A percentile compares a stretch with the other conserved stretches of the same genome.
These are phyloP conservation scores for Nothoprocta perdicaria DNA, from an alignment of 2,113 vertebrate species.

Conservation along the genomic window DNA sequence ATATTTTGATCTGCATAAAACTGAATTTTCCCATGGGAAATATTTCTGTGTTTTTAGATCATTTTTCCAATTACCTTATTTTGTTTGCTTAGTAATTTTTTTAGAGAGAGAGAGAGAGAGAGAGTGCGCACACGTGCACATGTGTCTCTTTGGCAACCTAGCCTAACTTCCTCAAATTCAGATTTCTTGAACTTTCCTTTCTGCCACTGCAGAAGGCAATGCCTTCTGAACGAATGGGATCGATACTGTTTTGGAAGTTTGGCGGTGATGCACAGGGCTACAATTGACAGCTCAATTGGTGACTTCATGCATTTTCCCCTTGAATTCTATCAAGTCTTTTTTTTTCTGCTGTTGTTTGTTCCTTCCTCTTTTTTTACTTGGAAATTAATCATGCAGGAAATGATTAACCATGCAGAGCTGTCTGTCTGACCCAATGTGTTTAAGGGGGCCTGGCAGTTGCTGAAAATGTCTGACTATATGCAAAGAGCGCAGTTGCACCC, in stretches of 20 bases:
- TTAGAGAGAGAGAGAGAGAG: neutral
- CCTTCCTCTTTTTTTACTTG: constrained; percentile 63
- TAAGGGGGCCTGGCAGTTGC: neutral
- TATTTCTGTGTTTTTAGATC: neutral
- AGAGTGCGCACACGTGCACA: no score
- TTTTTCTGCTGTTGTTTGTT: constrained; percentile 53
- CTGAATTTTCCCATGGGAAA: neutral
- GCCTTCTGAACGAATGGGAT: neutral
- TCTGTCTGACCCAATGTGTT: constrained; percentile 69
- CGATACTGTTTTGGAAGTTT: neutral
- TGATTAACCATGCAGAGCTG: constrained; percentile 75
- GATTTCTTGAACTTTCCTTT: neutral
- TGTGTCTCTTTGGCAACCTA: neutral
- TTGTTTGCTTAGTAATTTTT: neutral
- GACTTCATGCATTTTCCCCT: neutral
- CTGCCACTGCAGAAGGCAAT: neutral
- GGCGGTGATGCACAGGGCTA: neutral
- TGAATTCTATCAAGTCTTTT: constrained; percentile 21
- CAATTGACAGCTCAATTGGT: neutral
- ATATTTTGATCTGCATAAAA: neutral
- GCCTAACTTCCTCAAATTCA: neutral
- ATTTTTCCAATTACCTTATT: neutral
- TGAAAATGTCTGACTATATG: constrained; percentile 62
- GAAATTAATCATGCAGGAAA: constrained; percentile 83
- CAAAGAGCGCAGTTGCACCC: neutral